phyloP scores from a whole-genome alignment of 2,888 invertebrate species.

The Limnephilus marmoratus region DNA sequence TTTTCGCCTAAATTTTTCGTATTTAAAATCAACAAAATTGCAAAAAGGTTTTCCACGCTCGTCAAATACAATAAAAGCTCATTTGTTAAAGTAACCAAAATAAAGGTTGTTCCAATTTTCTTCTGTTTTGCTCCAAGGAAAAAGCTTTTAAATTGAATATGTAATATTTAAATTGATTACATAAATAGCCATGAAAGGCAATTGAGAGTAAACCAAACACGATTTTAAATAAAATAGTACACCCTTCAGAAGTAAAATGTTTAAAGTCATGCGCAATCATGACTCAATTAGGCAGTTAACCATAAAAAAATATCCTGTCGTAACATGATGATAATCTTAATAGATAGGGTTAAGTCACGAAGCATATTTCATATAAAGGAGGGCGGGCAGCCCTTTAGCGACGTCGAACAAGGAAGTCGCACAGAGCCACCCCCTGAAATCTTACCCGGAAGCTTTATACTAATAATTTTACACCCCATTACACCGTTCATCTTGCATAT shows the following conservation, averaged over 20 bases:
- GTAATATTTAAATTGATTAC: background rate
- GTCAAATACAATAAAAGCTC: background rate
- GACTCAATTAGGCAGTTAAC: slow-evolving; percentile 39
- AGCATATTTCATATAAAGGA: slow-evolving; percentile 60
- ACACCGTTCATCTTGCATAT: slow-evolving; percentile 66
- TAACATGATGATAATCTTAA: slow-evolving; percentile 47
- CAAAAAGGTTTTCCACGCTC: background rate
- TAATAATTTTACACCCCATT: slow-evolving; percentile 67
- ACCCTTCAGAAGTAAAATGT: slow-evolving; percentile 11
- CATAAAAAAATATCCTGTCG: slow-evolving; percentile 1
- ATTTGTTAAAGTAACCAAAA: background rate
- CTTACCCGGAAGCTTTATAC: slow-evolving; percentile 65
- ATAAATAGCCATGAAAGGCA: background rate
- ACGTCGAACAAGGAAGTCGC: slow-evolving; percentile 58
- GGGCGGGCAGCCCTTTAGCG: slow-evolving; percentile 57
- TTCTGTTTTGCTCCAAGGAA: no score
- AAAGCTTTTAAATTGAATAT: no score
- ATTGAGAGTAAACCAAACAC: background rate
- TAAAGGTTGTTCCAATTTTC: no score
- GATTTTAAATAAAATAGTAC: background rate
- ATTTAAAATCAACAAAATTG: background rate
- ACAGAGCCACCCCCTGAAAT: slow-evolving; percentile 60
- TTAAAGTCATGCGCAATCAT: slow-evolving; percentile 20
- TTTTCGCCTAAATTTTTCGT: background rate
- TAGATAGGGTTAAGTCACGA: slow-evolving; percentile 49